Base-by-base conservation (phyloP, 1,140 invertebrate species). In the Coelopa frigida region DNA sequence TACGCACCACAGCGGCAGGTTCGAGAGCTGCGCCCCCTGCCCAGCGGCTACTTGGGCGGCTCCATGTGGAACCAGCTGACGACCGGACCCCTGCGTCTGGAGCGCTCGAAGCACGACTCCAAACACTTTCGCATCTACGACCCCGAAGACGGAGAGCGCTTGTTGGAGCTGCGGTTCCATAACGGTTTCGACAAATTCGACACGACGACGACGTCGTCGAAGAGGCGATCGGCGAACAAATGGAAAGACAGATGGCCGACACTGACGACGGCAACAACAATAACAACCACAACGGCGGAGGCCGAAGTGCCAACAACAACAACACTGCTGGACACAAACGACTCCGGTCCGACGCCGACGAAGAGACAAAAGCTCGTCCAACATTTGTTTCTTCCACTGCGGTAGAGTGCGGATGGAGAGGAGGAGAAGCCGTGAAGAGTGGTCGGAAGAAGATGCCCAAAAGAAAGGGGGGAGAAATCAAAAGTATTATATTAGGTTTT, bases 101-200 rank as follows among this genome's bases (percentile, higher is more conserved):
- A 15, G 23, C 31, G 10, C 7, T 31, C 27, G 6, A 8, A 22
- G 27, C 17, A 31, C 5, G 35, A 44, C 23, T 32, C n/a, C 10
- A 15, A 33, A 23, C 29, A 15, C 7, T 33, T 35, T n/a, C 12
- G 23, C 11, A 23, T 44, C 10, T 44, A 33, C 20, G 31, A 44
- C n/a, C n/a, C n/a, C 35, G 17, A 32, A 3, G 42, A 44, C 7
- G 42, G 42, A 5, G 31, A 44, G 18, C 18, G 22, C 12, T 4
- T 44, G 18, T 33, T 44, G 18, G 31, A 44, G 22, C 35, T 44
- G 20, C 12, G 23, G 22, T 36, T n/a, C 15, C 15, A 36, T 36
- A 6, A 36, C 33, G 18, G 18, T 36, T 11, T 17, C 33, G n/a
- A n/a, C n/a, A n/a, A n/a, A n/a, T n/a, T n/a, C n/a, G n/a, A n/a